Percentiles rank a stretch among this genome's conserved stretches.
Evolutionary conservation across 2,888 invertebrate species (phyloP).

Genomic region (Hypselothyrea guttata): DNA sequence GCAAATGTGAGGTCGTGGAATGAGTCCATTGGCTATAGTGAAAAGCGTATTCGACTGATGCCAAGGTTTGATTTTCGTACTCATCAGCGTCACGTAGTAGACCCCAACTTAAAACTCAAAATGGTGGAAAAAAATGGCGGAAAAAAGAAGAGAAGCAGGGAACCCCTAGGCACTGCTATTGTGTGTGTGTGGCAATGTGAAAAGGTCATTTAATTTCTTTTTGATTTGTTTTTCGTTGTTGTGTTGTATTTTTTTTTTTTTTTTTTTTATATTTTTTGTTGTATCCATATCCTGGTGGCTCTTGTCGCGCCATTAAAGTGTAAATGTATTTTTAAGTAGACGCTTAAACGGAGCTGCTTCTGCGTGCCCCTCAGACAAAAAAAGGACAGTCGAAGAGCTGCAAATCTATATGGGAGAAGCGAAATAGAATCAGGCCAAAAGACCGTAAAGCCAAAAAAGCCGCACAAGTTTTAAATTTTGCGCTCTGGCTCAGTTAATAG

Average conservation of each 20-base stretch:
- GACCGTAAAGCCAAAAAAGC: constrained; percentile 64
- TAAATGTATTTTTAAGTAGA: constrained; percentile 77
- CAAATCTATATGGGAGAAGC: constrained; percentile 31
- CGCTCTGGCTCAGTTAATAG: constrained; percentile 58
- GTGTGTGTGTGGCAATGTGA: constrained; percentile 52
- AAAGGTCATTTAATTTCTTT: constrained; percentile 77
- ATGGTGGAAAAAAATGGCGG: not conserved
- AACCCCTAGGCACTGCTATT: not conserved
- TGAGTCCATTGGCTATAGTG: no score
- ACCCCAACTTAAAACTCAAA: no score
- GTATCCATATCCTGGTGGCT: constrained; percentile 18
- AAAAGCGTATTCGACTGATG: no score
- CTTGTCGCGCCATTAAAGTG: constrained; percentile 68
- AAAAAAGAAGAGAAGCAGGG: not conserved
- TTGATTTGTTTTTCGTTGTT: constrained; percentile 61
- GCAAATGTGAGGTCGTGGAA: no score
- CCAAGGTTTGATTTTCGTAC: constrained; percentile 45
- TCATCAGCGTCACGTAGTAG: constrained; percentile 27
- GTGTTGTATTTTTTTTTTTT: constrained; percentile 3
- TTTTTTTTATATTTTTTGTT: constrained; percentile 9
- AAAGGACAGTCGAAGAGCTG: constrained; percentile 1
- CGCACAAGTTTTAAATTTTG: constrained; percentile 71
- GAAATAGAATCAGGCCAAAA: constrained; percentile 53
- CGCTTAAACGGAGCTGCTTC: constrained; percentile 29
- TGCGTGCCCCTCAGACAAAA: not conserved